Evolutionary conservation across 2,113 vertebrate species (phyloP).

Genomic region (Mus musculus): GRCm39 chr14:5770001-5770500

Average conservation of each 20-base stretch:
- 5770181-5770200: too few species aligned
- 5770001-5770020: background rate
- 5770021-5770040: background rate
- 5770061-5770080: background rate
- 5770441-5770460: background rate
- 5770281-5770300: conserved; percentile 36
- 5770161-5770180: rapidly evolving
- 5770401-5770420: conserved; percentile 52
- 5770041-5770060: background rate
- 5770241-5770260: background rate
- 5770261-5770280: background rate
- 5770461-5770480: background rate
- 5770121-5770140: background rate
- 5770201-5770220: background rate
- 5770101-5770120: background rate
- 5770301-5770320: conserved; percentile 50
- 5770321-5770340: conserved; percentile 69
- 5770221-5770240: background rate
- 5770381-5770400: conserved; percentile 56
- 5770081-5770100: background rate
- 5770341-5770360: conserved; percentile 61
- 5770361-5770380: conserved; percentile 64
- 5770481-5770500: background rate
- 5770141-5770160: background rate
- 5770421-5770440: conserved; percentile 39